phyloP scores from a whole-genome alignment of 2,797 vertebrate genomes.

The Hypotaenidia philippensis region DNA sequence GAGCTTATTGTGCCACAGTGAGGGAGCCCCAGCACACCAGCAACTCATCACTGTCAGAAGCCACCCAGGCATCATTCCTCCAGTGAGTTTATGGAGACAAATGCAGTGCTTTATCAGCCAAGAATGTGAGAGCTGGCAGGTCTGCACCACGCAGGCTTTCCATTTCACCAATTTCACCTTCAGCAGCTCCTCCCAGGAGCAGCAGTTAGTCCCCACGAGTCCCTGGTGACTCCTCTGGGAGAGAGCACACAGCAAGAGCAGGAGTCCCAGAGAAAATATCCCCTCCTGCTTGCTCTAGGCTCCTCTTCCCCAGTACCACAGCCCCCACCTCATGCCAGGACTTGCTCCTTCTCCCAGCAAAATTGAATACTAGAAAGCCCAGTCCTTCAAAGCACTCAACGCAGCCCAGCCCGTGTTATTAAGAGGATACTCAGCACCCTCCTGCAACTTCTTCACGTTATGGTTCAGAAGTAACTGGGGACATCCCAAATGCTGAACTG shows the following conservation, averaged over 20 bases:
- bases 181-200: neutral
- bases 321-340: rapidly evolving
- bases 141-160: neutral
- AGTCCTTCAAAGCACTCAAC: neutral
- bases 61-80: neutral
- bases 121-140: neutral
- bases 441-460: rapidly evolving
- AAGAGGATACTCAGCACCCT: neutral
- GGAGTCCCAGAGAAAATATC: rapidly evolving
- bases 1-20: rapidly evolving
- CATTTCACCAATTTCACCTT: neutral
- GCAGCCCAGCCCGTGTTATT: rapidly evolving
- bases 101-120: neutral
- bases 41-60: neutral
- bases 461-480: neutral
- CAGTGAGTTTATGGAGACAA: neutral
- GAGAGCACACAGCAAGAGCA: neutral
- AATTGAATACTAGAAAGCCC: neutral
- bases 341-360: neutral
- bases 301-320: neutral
- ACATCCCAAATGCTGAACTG: neutral
- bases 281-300: neutral
- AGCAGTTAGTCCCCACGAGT: rapidly evolving
- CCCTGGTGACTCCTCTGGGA: neutral
- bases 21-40: neutral